Conservation (phyloP, 1,140 invertebrate genomes). For the Melipona quadrifasciata region DNA sequence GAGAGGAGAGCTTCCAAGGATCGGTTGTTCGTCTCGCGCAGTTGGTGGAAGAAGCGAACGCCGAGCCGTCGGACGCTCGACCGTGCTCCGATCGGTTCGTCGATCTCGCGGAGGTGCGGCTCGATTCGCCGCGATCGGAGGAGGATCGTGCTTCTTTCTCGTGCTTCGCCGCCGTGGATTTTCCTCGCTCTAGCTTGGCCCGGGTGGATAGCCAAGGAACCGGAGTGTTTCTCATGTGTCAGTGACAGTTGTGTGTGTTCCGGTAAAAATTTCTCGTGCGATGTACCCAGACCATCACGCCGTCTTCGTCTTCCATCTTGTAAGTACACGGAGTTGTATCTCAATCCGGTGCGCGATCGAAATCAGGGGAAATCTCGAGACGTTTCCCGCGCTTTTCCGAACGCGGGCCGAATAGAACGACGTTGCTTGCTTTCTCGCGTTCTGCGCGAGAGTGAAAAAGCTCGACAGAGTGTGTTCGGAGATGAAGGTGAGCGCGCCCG, state of each 20-base stretch:
- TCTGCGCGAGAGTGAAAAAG: not conserved
- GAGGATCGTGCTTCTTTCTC: not conserved
- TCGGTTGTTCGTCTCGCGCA: not conserved
- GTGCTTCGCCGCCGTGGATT: not conserved
- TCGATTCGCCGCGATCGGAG: slow-evolving; percentile 9
- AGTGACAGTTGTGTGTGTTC: slow-evolving; percentile 66
- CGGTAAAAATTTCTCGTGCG: slow-evolving; percentile 65
- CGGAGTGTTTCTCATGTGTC: slow-evolving; percentile 55
- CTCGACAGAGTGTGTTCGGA: not conserved
- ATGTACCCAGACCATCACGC: slow-evolving; percentile 69
- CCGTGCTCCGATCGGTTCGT: slow-evolving; percentile 11
- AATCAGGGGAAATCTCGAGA: not conserved
- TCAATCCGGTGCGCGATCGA: not conserved
- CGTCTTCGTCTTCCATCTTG: slow-evolving; percentile 69
- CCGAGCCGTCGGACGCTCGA: slow-evolving; percentile 37
- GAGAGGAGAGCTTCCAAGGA: not conserved
- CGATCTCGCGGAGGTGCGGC: slow-evolving; percentile 22
- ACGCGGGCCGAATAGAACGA: not conserved
- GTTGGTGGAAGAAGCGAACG: not conserved
- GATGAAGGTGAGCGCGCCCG: not conserved
- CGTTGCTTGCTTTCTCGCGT: too few species aligned
- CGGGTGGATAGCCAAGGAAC: slow-evolving; percentile 35
- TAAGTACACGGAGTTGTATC: slow-evolving; percentile 62
- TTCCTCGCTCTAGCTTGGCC: not conserved
- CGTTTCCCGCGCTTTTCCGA: slow-evolving; percentile 5